Evolutionary conservation across 2,888 invertebrate species (phyloP), one percentile per base, ranked within the genome.

Genomic region (Hemistola chrysoprasaria): DNA sequence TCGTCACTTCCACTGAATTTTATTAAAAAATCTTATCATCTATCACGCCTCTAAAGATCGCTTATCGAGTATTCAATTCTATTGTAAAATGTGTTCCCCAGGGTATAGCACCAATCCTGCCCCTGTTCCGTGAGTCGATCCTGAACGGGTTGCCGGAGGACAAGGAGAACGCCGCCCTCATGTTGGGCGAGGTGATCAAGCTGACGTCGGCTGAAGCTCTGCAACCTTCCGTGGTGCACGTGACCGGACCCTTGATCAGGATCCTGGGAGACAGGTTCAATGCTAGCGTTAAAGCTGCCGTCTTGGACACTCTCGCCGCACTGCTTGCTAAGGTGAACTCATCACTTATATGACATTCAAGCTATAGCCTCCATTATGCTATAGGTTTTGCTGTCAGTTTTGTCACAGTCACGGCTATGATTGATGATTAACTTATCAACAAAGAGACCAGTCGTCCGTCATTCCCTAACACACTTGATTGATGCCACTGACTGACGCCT

Each of bases 241-340:
- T 99, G 63, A 99, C 99, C 2, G 99, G 99, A 0, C 99, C 99
- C 0, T 91, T 99, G 49, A 99, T 99, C 84, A 93, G 99, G 65
- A 98, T 99, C 75, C 92, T 99, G 35, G 99, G 99, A 6, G 98
- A 98, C 80, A 91, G 98, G 46, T 99, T 98, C 82, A 95, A 95
- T 65, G 93, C 95, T 65, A 96, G 95, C 62, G 97, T 99, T 0
- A 99, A 99, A 82, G 97, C 97, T 0, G 97, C 98, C 20, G 98
- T 99, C 21, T 87, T 99, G 11, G 98, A 98, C 76, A 98, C 98
- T 0, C 89, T 99, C 11, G 97, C 97, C 0, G 92, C 95, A 47
- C 90, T 99, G n/a, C 90, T 99, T 6, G 93, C 94, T 21, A 99
- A 98, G 92, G 96, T 95, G 16, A 16, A 4, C 16, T 2, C n/a